Conservation (phyloP, 2,888 invertebrate genomes). For the Diaphora mendica region DNA sequence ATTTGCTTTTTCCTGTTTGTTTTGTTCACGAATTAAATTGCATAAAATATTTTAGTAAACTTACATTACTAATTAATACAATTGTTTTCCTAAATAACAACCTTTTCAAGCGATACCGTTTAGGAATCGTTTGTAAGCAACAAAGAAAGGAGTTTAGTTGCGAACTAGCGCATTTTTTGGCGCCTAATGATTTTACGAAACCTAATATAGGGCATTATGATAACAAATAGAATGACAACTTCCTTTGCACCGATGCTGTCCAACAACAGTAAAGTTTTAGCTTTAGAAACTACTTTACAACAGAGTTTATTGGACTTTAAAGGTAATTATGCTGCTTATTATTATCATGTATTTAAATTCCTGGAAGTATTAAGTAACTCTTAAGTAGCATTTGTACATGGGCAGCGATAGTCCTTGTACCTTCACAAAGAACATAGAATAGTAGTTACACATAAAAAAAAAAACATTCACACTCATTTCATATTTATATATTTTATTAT, state of each 20-base stretch:
- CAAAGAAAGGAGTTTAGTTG: background rate
- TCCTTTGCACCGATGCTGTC: constrained; percentile 44
- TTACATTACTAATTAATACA: background rate
- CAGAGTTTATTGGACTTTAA: constrained; percentile 63
- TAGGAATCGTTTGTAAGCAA: background rate
- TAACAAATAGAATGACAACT: constrained; percentile 25
- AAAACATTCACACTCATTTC: too few species aligned
- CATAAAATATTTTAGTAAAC: too few species aligned
- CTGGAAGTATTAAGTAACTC: background rate
- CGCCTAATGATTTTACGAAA: background rate
- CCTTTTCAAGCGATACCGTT: background rate
- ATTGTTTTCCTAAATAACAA: background rate
- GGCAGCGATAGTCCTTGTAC: too few species aligned
- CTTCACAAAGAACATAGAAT: too few species aligned
- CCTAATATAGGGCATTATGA: constrained; percentile 16
- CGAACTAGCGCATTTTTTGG: background rate
- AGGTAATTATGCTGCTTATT: constrained; percentile 52
- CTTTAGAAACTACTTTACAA: constrained; percentile 64
- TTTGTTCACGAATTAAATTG: too few species aligned
- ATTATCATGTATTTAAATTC: background rate
- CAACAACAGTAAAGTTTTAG: constrained; percentile 59
- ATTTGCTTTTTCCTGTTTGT: too few species aligned
- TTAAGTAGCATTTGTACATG: too few species aligned
- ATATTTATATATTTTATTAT: too few species aligned
- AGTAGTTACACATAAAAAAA: too few species aligned